phyloP scores from a whole-genome alignment of 2,888 invertebrate species.

The Eudemis profundana region DNA sequence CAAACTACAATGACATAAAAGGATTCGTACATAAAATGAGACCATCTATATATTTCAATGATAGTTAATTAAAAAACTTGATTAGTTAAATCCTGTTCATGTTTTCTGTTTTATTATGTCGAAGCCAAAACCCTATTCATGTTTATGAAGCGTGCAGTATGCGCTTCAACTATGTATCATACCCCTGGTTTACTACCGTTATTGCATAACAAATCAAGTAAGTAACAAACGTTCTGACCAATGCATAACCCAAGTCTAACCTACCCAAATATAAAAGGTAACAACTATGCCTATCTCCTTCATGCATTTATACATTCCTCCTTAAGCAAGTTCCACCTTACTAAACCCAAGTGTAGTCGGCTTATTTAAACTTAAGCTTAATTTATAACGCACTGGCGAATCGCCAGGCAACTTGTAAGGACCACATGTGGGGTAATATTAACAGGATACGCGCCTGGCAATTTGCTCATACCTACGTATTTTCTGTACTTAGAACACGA shows the following conservation, averaged over 20 bases:
- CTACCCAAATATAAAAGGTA: conserved; percentile 10
- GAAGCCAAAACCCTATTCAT: too few species aligned
- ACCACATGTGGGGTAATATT: conserved; percentile 34
- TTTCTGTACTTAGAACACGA: neutral
- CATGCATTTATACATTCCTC: neutral
- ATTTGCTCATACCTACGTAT: neutral
- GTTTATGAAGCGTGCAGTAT: too few species aligned
- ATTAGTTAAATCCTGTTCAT: too few species aligned
- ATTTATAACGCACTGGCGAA: conserved; percentile 38
- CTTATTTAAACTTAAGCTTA: conserved; percentile 43
- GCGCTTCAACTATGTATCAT: too few species aligned
- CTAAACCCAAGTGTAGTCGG: conserved; percentile 25
- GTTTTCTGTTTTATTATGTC: too few species aligned
- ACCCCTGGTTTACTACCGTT: neutral
- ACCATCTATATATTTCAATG: too few species aligned
- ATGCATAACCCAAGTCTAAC: conserved; percentile 7
- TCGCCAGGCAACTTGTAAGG: conserved; percentile 36
- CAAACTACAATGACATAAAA: too few species aligned
- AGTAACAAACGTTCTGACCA: conserved; percentile 16
- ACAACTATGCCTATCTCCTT: neutral
- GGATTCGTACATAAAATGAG: too few species aligned
- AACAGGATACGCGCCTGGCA: neutral
- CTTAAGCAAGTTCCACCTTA: conserved; percentile 10
- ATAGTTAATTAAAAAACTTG: too few species aligned
- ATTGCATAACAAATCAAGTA: conserved; percentile 17